Evolutionary conservation across 2,888 invertebrate genomes (phyloP).

Genomic region (Sacculina carcini): DNA sequence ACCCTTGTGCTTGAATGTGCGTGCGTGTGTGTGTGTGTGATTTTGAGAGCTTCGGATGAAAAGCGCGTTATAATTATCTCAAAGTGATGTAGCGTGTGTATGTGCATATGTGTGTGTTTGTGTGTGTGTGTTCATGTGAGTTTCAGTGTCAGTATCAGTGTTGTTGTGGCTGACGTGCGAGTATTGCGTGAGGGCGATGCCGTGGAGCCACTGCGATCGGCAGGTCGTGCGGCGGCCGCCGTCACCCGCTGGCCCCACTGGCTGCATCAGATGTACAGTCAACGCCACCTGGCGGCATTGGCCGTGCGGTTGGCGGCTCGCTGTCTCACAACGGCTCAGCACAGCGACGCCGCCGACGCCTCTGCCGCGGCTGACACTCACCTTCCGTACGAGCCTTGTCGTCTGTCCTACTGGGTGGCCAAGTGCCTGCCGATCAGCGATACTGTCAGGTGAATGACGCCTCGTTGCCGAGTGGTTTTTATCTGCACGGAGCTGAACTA

Average conservation of each 20-base stretch:
- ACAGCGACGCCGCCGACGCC: not conserved
- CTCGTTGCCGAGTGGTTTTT: not conserved
- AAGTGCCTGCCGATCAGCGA: conserved; percentile 44
- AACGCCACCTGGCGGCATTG: conserved; percentile 21
- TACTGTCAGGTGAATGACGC: conserved; percentile 14
- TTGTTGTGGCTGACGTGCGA: not conserved
- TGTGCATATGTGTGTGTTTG: too few relatives aligned
- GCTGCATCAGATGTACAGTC: conserved; percentile 36
- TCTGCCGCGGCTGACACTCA: too few relatives aligned
- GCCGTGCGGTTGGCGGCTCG: conserved; percentile 5
- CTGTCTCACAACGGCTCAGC: too few relatives aligned
- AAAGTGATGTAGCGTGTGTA: too few relatives aligned
- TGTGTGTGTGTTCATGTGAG: too few relatives aligned
- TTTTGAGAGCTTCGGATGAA: too few relatives aligned
- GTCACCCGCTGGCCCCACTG: conserved; percentile 36
- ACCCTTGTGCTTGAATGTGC: too few relatives aligned
- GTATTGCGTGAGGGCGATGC: not conserved
- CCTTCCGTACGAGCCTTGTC: conserved; percentile 37
- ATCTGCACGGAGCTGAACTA: too few relatives aligned
- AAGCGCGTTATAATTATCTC: too few relatives aligned
- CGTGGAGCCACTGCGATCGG: conserved; percentile 17
- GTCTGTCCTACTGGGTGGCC: conserved; percentile 52
- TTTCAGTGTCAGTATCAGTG: too few relatives aligned
- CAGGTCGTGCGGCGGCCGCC: conserved; percentile 23
- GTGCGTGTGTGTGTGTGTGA: too few relatives aligned